Conservation (phyloP, 2,797 vertebrate genomes). For the Sebastes oblongus region DNA sequence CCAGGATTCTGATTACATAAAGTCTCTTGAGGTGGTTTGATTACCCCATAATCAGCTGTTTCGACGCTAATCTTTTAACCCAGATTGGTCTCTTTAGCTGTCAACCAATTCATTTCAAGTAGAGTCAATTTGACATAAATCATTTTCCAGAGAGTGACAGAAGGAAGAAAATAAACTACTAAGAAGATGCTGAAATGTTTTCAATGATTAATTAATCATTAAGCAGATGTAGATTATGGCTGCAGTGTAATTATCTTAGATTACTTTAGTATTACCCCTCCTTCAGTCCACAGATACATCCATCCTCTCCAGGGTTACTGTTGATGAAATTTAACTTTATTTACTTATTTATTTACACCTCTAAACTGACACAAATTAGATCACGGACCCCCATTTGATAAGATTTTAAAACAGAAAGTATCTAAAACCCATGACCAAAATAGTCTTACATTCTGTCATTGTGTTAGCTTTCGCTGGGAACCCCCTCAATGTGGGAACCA, state of each 20-base stretch:
- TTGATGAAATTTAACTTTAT: not conserved
- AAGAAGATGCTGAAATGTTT: constrained; percentile 5
- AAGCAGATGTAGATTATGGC: not conserved
- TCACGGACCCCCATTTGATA: too few relatives aligned
- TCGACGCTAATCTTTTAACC: constrained; percentile 53
- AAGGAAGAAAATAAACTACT: constrained; percentile 14
- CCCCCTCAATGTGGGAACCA: too few relatives aligned
- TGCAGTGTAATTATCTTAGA: not conserved
- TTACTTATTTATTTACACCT: too few relatives aligned
- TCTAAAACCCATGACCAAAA: too few relatives aligned
- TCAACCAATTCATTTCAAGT: constrained; percentile 48
- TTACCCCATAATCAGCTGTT: constrained; percentile 63
- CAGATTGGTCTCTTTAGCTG: constrained; percentile 52
- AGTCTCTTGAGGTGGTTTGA: constrained; percentile 49
- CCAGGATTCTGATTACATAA: constrained; percentile 58
- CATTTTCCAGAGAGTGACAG: constrained; percentile 3
- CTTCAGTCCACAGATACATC: not conserved
- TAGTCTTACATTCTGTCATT: too few relatives aligned
- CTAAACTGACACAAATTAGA: too few relatives aligned
- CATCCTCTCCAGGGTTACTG: not conserved
- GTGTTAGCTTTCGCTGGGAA: too few relatives aligned
- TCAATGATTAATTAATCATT: constrained; percentile 2
- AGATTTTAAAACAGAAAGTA: too few relatives aligned
- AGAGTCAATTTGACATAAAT: constrained; percentile 40
- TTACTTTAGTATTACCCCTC: not conserved